Evolutionary conservation across 2,113 vertebrate species (phyloP).

Genomic region (Martes martes): DNA sequence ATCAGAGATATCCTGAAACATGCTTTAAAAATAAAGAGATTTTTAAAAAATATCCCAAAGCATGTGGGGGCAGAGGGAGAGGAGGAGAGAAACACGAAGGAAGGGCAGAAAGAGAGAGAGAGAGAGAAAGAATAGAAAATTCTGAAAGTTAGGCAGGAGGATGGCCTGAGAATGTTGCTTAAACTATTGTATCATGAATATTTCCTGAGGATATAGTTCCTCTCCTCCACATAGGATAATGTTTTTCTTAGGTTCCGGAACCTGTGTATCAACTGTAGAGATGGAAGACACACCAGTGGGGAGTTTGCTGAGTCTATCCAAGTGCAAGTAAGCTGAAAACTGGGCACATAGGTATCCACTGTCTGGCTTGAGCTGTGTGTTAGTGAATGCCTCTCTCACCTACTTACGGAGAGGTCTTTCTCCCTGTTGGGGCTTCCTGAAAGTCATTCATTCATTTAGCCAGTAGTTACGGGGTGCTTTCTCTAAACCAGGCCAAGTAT

Average conservation of each 20-base stretch:
- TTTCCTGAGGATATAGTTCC: conserved; percentile 33
- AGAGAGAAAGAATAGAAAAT: neutral
- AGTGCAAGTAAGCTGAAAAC: conserved; percentile 29
- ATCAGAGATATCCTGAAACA: conserved; percentile 22
- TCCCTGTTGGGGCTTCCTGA: neutral
- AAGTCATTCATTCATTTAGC: conserved; percentile 1
- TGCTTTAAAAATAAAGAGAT: neutral
- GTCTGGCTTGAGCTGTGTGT: neutral
- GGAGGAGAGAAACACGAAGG: neutral
- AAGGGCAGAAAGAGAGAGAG: neutral
- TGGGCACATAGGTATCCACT: neutral
- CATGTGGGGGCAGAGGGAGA: neutral
- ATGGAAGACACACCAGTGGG: neutral
- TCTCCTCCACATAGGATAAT: neutral
- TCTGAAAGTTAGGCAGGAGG: neutral
- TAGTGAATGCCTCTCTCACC: neutral
- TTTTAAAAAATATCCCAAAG: neutral
- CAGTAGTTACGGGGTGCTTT: neutral
- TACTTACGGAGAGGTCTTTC: neutral
- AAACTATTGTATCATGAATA: conserved; percentile 14
- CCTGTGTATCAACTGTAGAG: neutral
- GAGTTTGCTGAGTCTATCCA: neutral
- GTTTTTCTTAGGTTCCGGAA: conserved; percentile 10
- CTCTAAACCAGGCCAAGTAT: neutral
- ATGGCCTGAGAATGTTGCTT: neutral